Percentiles rank a stretch among this genome's conserved stretches.
Conservation (phyloP, 2,888 invertebrate species). For the Strigamia crassipes region DNA sequence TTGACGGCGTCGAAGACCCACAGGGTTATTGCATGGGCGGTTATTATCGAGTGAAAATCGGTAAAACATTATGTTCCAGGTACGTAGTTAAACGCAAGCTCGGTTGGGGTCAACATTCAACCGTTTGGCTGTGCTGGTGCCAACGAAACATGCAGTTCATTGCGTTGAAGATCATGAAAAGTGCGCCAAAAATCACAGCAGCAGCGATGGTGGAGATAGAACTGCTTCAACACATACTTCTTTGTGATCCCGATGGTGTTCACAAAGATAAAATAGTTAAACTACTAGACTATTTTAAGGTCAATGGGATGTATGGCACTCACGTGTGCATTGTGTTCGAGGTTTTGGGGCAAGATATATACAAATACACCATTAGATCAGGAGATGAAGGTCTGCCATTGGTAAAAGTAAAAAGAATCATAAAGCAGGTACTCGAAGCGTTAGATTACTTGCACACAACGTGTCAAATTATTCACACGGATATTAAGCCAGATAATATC, state of each 20-base stretch:
- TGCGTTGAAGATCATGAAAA: constrained; percentile 71
- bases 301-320: neutral
- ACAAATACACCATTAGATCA: neutral
- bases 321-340: neutral
- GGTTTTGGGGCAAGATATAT: neutral
- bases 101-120: constrained; percentile 99
- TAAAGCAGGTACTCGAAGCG: neutral
- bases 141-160: constrained; percentile 62
- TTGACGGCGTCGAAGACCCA: constrained; percentile 73
- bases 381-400: neutral
- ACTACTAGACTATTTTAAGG: neutral
- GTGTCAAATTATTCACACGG: neutral
- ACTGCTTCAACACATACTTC: neutral
- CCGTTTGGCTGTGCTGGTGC: constrained; percentile 99
- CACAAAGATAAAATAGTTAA: neutral
- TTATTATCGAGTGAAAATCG: constrained; percentile 98
- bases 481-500: constrained; percentile 44
- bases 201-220: constrained; percentile 69
- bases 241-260: neutral
- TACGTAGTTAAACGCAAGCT: constrained; percentile 97
- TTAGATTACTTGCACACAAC: neutral
- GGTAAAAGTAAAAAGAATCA: neutral
- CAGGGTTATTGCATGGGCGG: constrained; percentile 96
- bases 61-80: constrained; percentile 89
- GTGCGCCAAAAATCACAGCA: constrained; percentile 97